phyloP scores from a whole-genome alignment of 1,140 invertebrate genomes.

The Harpegnathos saltator region DNA sequence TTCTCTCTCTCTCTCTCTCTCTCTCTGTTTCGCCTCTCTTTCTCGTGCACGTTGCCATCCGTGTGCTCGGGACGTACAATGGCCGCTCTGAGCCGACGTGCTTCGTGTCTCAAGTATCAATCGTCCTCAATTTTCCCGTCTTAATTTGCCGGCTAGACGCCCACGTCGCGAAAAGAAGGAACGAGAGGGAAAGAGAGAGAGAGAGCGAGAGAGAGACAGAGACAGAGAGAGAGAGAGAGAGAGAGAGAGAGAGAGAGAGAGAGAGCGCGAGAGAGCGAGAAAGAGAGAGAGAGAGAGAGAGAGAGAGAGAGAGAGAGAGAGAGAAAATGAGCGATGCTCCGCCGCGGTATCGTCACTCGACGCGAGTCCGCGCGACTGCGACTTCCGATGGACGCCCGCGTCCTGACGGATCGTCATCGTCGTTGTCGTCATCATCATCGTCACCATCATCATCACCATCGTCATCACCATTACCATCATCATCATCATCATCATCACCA shows the following conservation, averaged over 20 bases:
- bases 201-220: slow-evolving; percentile 44
- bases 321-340: slow-evolving; percentile 71
- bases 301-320: neutral
- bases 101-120: slow-evolving; percentile 73
- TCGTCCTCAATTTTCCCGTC: slow-evolving; percentile 75
- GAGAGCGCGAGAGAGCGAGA: slow-evolving; percentile 50
- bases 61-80: slow-evolving; percentile 72
- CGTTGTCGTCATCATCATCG: no score
- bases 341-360: slow-evolving; percentile 57
- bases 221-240: no score
- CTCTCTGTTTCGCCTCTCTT: slow-evolving; percentile 21
- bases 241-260: slow-evolving; percentile 50
- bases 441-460: slow-evolving; percentile 12
- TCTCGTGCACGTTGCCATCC: slow-evolving; percentile 9
- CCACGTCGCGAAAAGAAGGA: no score
- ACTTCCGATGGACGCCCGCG: slow-evolving; percentile 17
- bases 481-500: neutral
- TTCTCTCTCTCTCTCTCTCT: slow-evolving; percentile 14
- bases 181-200: no score
- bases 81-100: slow-evolving; percentile 77
- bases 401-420: slow-evolving; percentile 43
- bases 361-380: slow-evolving; percentile 49
- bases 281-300: slow-evolving; percentile 66
- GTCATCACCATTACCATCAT: slow-evolving; percentile 2
- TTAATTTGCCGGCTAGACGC: slow-evolving; percentile 64